phyloP scores from a whole-genome alignment of 2,888 invertebrate genomes.

The Andrena fulva region DNA sequence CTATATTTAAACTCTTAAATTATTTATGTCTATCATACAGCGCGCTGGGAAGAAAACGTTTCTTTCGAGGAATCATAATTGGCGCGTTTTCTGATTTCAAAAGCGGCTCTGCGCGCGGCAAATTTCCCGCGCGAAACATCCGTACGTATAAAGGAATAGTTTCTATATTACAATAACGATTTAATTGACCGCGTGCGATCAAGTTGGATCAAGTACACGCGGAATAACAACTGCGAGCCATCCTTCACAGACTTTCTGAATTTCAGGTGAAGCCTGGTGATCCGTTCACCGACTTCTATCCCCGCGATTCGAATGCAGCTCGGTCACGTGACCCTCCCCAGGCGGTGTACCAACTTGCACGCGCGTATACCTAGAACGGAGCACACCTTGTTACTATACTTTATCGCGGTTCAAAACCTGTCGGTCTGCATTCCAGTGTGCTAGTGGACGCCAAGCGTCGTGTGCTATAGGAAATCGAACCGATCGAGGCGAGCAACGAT shows the following conservation, averaged over 20 bases:
- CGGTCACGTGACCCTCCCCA: conserved; percentile 40
- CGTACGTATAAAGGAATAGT: not conserved
- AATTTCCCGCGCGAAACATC: not conserved
- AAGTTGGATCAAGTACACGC: not conserved
- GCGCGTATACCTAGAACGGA: conserved; percentile 43
- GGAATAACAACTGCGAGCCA: not conserved
- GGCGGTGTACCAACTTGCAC: conserved; percentile 54
- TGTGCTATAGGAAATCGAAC: conserved; percentile 47
- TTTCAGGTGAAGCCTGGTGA: not conserved
- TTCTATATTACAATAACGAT: no score
- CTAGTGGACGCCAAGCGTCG: conserved; percentile 80
- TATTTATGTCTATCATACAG: conserved; percentile 21
- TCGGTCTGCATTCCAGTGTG: conserved; percentile 84
- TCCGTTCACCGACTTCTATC: not conserved
- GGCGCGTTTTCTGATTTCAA: conserved; percentile 14
- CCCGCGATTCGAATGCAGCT: not conserved
- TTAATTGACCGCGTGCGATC: not conserved
- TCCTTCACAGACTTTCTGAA: not conserved
- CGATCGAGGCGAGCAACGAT: conserved; percentile 11
- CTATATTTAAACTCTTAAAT: conserved; percentile 48
- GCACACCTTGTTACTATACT: conserved; percentile 63
- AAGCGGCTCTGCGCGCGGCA: conserved; percentile 9
- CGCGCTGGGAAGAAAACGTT: not conserved
- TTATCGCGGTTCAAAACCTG: conserved; percentile 81
- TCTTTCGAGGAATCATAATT: not conserved